Evolutionary conservation across 2,113 vertebrate genomes (phyloP).

Genomic region (Strix aluco): DNA sequence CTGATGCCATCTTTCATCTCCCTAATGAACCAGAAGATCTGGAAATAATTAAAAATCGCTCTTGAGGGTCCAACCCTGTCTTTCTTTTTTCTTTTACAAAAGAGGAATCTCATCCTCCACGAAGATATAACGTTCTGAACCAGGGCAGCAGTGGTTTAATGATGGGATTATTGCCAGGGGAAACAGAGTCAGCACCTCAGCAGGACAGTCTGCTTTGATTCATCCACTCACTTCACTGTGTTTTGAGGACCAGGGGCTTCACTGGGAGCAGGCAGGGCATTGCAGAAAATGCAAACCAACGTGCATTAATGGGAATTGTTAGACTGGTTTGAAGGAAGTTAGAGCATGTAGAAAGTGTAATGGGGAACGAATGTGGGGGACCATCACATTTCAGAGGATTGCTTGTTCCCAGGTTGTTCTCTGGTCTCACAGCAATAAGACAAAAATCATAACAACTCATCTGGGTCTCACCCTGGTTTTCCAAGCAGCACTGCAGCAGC

Average conservation of each 20-base stretch:
- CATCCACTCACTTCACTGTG: neutral
- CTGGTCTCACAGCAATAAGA: neutral
- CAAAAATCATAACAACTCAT: neutral
- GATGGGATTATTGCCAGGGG: neutral
- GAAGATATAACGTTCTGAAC: neutral
- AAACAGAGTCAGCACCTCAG: neutral
- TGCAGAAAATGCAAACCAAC: neutral
- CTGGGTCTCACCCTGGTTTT: neutral
- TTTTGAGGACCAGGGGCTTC: neutral
- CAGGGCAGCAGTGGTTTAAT: neutral
- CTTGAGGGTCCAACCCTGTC: constrained; percentile 62
- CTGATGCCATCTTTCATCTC: constrained; percentile 66
- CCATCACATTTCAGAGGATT: neutral
- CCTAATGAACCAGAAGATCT: constrained; percentile 74
- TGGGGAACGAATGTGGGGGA: accelerated
- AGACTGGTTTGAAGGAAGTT: neutral
- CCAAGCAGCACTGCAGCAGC: neutral
- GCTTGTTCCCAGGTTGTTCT: neutral
- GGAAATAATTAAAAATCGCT: constrained; percentile 79
- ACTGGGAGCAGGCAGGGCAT: neutral
- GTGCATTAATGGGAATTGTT: neutral
- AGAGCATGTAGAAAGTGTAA: accelerated
- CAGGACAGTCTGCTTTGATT: neutral
- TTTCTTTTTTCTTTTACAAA: neutral
- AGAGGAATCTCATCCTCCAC: constrained; percentile 2